A percentile compares a stretch with the other conserved stretches of the same genome.
Evolutionary conservation across 2,113 vertebrate genomes (phyloP).

Genomic region (Larimichthys crocea): DNA sequence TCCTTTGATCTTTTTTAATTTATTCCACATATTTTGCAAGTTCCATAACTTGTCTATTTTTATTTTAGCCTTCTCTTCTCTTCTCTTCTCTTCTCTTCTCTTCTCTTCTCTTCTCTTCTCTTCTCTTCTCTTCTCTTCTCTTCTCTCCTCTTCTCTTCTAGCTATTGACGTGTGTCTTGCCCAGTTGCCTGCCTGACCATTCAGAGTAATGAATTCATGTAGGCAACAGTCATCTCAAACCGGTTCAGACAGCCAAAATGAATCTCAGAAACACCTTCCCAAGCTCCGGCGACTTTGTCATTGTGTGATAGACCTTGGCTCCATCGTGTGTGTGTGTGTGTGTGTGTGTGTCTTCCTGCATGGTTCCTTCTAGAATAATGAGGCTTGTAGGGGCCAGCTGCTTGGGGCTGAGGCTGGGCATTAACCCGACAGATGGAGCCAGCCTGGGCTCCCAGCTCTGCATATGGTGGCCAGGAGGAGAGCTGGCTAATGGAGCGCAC

Average conservation of each 20-base stretch:
- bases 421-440: slow-evolving; percentile 86
- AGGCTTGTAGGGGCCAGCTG: slow-evolving; percentile 81
- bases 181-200: slow-evolving; percentile 48
- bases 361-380: slow-evolving; percentile 75
- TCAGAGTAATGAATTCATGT: slow-evolving; percentile 66
- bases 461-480: slow-evolving; percentile 82
- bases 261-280: slow-evolving; percentile 71
- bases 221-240: slow-evolving; percentile 53
- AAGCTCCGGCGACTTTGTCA: slow-evolving; percentile 59
- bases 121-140: background rate
- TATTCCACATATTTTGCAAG: slow-evolving; percentile 4
- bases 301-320: slow-evolving; percentile 65
- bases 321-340: slow-evolving; percentile 27
- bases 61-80: background rate
- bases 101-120: background rate
- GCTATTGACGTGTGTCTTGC: slow-evolving; percentile 24
- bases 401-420: slow-evolving; percentile 77
- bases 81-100: background rate
- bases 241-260: slow-evolving; percentile 62
- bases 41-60: background rate
- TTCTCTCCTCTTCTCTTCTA: background rate
- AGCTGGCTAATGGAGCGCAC: slow-evolving; percentile 73
- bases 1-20: slow-evolving; percentile 30
- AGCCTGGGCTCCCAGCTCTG: slow-evolving; percentile 78
- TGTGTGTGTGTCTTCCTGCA: slow-evolving; percentile 33